Conservation (phyloP, 2,797 vertebrate genomes). For the Sebastes miniatus region DNA sequence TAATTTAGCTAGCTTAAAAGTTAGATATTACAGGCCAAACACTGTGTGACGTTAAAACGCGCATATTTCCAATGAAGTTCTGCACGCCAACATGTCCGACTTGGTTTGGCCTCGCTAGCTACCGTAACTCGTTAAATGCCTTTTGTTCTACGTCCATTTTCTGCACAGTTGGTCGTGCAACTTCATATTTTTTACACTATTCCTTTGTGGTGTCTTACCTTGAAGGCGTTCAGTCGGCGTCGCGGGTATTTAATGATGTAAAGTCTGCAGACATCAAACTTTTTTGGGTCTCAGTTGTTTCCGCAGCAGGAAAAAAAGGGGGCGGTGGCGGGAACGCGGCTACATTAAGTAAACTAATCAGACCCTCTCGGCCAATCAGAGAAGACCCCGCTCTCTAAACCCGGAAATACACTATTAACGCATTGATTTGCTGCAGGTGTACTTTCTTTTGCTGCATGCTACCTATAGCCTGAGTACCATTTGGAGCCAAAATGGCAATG, state of each 20-base stretch:
- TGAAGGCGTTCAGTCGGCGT: constrained; percentile 39
- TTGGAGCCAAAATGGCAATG: neutral
- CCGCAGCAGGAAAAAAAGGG: constrained; percentile 22
- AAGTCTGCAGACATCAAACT: constrained; percentile 52
- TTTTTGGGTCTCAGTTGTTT: constrained; percentile 44
- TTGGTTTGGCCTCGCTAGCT: constrained; percentile 23
- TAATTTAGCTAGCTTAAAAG: accelerated
- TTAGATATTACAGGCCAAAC: accelerated
- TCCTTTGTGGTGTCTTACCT: constrained; percentile 62
- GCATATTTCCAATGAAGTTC: neutral
- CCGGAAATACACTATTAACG: constrained; percentile 31
- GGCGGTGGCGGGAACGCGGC: constrained; percentile 69
- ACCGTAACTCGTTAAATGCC: accelerated
- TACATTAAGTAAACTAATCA: constrained; percentile 75
- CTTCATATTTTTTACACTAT: neutral
- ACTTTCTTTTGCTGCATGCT: neutral
- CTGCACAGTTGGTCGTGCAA: accelerated
- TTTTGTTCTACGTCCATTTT: neutral
- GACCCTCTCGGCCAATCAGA: constrained; percentile 68
- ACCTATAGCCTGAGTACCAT: neutral
- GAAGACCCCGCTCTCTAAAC: neutral
- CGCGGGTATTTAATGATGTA: constrained; percentile 53
- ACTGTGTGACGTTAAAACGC: neutral
- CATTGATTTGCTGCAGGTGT: constrained; percentile 66
- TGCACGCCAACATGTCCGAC: neutral